A percentile compares a stretch with the other conserved stretches of the same genome.
These are phyloP conservation scores for Tenualosa ilisha DNA, from an alignment of 2,797 vertebrate genomes.

Conservation along the genomic window DNA sequence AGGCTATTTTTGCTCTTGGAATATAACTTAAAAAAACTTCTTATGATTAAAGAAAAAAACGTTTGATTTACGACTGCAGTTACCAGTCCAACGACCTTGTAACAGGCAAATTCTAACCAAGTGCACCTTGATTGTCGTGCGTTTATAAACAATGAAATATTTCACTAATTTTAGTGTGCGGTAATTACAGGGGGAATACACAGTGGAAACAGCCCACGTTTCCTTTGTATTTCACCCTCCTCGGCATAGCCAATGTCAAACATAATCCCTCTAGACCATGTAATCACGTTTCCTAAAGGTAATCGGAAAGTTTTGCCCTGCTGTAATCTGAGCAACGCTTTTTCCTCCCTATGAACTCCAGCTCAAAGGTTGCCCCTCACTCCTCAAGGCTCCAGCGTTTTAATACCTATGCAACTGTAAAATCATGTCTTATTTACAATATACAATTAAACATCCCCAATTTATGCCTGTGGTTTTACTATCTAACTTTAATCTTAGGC, in stretches of 20 bases:
- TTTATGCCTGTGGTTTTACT: neutral
- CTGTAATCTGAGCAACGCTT: slow-evolving; percentile 9
- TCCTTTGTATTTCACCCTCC: slow-evolving; percentile 8
- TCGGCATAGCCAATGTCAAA: slow-evolving; percentile 11
- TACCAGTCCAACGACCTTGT: neutral
- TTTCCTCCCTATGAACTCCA: neutral
- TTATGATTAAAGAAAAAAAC: neutral
- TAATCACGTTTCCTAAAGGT: slow-evolving; percentile 27
- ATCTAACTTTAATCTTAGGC: no score
- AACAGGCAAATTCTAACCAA: neutral
- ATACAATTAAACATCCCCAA: neutral
- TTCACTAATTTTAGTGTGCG: neutral
- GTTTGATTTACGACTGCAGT: neutral
- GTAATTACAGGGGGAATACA: neutral
- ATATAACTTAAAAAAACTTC: neutral
- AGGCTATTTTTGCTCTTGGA: no score
- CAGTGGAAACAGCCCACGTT: neutral
- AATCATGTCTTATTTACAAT: neutral
- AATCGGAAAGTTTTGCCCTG: slow-evolving; percentile 24
- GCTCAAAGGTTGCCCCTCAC: neutral
- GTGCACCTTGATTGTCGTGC: neutral
- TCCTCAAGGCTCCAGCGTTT: neutral
- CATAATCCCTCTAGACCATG: slow-evolving; percentile 14
- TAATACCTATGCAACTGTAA: neutral
- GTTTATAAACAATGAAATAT: slow-evolving; percentile 8